Percentiles rank a stretch among this genome's conserved stretches.
These are phyloP conservation scores for Ciconia stormi DNA, from an alignment of 2,113 vertebrate species.

Conservation along the genomic window DNA sequence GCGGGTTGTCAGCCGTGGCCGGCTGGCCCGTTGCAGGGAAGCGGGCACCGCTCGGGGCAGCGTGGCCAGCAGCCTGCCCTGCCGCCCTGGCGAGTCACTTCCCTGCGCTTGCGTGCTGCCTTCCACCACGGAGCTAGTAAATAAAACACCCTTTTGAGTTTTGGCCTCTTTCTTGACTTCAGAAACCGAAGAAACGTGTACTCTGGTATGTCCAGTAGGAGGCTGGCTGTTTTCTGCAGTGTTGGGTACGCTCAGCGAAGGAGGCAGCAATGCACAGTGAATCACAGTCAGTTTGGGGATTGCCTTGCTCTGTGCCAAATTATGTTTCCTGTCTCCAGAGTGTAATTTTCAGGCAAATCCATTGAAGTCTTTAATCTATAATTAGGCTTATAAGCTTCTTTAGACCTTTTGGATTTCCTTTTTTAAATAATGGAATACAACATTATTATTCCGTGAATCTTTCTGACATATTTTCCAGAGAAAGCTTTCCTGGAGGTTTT, in stretches of 20 bases:
- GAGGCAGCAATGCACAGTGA: not conserved
- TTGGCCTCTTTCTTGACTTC: not conserved
- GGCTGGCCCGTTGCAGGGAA: fast-evolving
- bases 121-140: not conserved
- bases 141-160: not conserved
- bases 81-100: fast-evolving
- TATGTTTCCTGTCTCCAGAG: not conserved
- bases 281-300: not conserved
- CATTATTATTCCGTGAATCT: not conserved
- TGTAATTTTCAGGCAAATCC: not conserved
- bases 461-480: not conserved
- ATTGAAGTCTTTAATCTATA: constrained; percentile 10
- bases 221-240: not conserved
- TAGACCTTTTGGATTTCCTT: not conserved
- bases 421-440: not conserved
- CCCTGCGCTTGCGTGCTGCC: not conserved
- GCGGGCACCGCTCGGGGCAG: not conserved
- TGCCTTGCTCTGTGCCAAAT: not conserved
- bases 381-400: constrained; percentile 9
- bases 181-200: not conserved
- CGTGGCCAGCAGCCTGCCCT: not conserved
- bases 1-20: not conserved
- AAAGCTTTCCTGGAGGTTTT: not conserved
- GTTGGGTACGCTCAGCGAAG: not conserved
- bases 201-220: not conserved